Evolutionary conservation across 2,888 invertebrate genomes (phyloP), one percentile per base, ranked within the genome.

Genomic region (Keiferia lycopersicella): DNA sequence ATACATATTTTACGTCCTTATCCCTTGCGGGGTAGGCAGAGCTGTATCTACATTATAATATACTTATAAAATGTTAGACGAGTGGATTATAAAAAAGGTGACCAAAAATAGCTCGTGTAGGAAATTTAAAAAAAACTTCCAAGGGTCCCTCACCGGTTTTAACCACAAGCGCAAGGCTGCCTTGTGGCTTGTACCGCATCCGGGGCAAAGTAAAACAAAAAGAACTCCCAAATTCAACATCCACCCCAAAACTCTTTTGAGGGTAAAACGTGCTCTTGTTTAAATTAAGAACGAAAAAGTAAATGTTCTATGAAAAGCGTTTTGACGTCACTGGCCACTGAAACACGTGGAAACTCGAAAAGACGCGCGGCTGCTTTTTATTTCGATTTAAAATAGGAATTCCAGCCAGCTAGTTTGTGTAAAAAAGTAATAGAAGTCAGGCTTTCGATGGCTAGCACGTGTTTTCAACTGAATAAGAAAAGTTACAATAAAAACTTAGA

Each of bases 241-340:
- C 8, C 41, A 41, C n/a, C 45, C n/a, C 45, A n/a, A 45, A n/a
- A 45, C 16, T 45, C n/a, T 16, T 45, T 45, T 16, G 45, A 45
- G 45, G n/a, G 6, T 45, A 45, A 45, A 45, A 45, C 45, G 45
- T 45, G 45, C 45, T n/a, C 16, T 16, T 8, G 45, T 16, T 34
- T 34, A 34, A 34, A 34, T 34, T 34, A 34, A 34, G 34, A 34
- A 34, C 34, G 34, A 34, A 34, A 34, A 34, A 8, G 34, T 8
- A 34, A 34, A 34, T n/a, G n/a, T 34, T 34, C 34, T 34, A 34
- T 34, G 22, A 22, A 51, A 51, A 12, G 1, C 10, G 22, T 22
- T 51, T 22, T 51, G 51, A 51, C 51, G 51, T 51, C 51, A 51
- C 22, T 22, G 18, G 20, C 51, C 51, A 51, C 51, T 22, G 11